Evolutionary conservation across 2,113 vertebrate genomes (phyloP).

Genomic region (Capricornis sumatraensis): DNA sequence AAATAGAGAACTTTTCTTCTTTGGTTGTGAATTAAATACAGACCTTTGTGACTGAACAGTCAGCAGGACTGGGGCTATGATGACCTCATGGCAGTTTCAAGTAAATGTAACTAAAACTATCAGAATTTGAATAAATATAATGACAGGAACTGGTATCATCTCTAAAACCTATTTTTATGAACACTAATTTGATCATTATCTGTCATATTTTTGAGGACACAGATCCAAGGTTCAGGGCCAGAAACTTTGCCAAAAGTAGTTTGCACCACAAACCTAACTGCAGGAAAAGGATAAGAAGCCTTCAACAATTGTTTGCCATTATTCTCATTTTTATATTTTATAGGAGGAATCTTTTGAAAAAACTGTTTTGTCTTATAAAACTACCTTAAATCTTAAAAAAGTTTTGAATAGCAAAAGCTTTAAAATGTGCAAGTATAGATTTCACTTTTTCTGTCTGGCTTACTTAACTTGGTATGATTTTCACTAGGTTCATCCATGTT

Average conservation of each 20-base stretch:
- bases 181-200: constrained; percentile 1
- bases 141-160: neutral
- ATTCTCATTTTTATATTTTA: neutral
- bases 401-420: constrained; percentile 14
- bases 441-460: neutral
- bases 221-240: neutral
- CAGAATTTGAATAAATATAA: neutral
- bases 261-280: neutral
- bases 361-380: neutral
- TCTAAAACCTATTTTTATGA: neutral
- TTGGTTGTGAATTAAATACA: neutral
- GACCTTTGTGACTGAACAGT: neutral
- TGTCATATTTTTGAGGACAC: neutral
- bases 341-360: neutral
- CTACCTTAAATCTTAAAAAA: neutral
- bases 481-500: neutral
- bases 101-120: neutral
- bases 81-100: neutral
- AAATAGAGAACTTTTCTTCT: neutral
- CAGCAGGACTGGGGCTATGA: neutral
- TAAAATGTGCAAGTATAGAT: neutral
- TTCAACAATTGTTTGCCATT: neutral
- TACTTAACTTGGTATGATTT: neutral
- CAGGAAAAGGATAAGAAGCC: neutral
- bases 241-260: neutral